A percentile compares a stretch with the other conserved stretches of the same genome.
phyloP scores from a whole-genome alignment of 2,888 invertebrate genomes.

The Helicoverpa assulta region DNA sequence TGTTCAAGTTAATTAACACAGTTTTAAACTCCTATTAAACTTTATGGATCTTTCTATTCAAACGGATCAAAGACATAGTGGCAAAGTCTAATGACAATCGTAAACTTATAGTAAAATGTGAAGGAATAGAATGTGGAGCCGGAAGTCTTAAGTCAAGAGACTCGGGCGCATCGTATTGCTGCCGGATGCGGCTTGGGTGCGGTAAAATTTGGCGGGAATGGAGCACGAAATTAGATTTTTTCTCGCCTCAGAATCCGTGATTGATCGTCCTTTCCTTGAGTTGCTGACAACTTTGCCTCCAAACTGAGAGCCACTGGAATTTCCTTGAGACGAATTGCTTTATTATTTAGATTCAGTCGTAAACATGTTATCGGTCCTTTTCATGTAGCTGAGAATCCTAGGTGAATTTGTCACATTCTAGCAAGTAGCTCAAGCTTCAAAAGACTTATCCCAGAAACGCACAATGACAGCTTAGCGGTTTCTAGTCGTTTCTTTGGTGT shows the following conservation, averaged over 20 bases:
- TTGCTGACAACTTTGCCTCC: constrained; percentile 64
- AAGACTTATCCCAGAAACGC: constrained; percentile 13
- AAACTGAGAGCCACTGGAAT: constrained; percentile 64
- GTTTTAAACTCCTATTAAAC: constrained; percentile 30
- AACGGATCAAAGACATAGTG: constrained; percentile 74
- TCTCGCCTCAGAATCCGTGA: constrained; percentile 72
- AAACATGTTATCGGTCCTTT: constrained; percentile 48
- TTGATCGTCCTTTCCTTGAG: constrained; percentile 71
- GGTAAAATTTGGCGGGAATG: constrained; percentile 76
- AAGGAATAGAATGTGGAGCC: constrained; percentile 73
- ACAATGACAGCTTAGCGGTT: constrained; percentile 8
- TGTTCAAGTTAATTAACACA: constrained; percentile 30
- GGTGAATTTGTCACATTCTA: constrained; percentile 33
- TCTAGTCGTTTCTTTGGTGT: constrained; percentile 12
- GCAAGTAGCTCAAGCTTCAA: constrained; percentile 27
- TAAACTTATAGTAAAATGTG: constrained; percentile 73
- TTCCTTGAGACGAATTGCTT: constrained; percentile 66
- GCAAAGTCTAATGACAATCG: constrained; percentile 71
- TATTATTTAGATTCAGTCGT: constrained; percentile 49
- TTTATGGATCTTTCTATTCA: constrained; percentile 58
- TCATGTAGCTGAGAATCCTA: constrained; percentile 55
- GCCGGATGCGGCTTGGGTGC: constrained; percentile 76
- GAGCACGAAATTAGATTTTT: constrained; percentile 77
- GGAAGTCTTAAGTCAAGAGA: constrained; percentile 77
- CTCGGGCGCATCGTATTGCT: constrained; percentile 70